Conservation (phyloP, 2,797 vertebrate species). For the Sebastes nivosus region DNA sequence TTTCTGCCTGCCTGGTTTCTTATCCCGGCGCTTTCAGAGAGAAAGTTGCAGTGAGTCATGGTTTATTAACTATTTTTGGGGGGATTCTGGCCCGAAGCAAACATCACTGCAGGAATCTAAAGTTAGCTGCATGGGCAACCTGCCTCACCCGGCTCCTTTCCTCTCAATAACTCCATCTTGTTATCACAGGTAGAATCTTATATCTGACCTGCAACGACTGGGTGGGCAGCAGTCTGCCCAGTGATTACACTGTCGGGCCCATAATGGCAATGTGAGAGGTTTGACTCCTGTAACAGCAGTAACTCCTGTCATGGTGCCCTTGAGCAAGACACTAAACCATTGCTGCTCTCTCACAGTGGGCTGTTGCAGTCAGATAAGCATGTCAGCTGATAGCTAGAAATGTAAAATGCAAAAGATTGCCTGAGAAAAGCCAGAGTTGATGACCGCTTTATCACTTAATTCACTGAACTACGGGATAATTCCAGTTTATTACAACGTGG, state of each 20-base stretch:
- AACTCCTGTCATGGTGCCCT: constrained; percentile 24
- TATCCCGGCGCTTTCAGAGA: constrained; percentile 44
- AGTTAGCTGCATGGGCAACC: constrained; percentile 36
- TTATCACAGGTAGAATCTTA: constrained; percentile 18
- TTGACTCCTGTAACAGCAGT: constrained; percentile 14
- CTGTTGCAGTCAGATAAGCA: constrained; percentile 2
- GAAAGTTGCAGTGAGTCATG: constrained; percentile 55
- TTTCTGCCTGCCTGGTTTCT: constrained; percentile 41
- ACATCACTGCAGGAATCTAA: constrained; percentile 49
- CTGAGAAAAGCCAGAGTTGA: not conserved
- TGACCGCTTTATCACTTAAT: not conserved
- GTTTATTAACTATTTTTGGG: constrained; percentile 53
- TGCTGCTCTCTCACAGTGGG: not conserved
- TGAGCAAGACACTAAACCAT: constrained; percentile 21
- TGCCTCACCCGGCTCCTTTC: not conserved
- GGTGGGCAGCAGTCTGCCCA: constrained; percentile 8
- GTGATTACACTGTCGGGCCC: constrained; percentile 14
- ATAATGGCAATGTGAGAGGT: constrained; percentile 30
- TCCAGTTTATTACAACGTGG: not conserved
- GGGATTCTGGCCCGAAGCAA: constrained; percentile 41
- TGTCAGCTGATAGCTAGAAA: constrained; percentile 3
- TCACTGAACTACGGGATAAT: not conserved
- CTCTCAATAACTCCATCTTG: constrained; percentile 28
- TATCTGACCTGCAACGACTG: constrained; percentile 27
- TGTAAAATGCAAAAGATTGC: not conserved